These are phyloP conservation scores for Setipinna tenuifilis DNA, from an alignment of 2,797 vertebrate species.

Conservation along the genomic window DNA sequence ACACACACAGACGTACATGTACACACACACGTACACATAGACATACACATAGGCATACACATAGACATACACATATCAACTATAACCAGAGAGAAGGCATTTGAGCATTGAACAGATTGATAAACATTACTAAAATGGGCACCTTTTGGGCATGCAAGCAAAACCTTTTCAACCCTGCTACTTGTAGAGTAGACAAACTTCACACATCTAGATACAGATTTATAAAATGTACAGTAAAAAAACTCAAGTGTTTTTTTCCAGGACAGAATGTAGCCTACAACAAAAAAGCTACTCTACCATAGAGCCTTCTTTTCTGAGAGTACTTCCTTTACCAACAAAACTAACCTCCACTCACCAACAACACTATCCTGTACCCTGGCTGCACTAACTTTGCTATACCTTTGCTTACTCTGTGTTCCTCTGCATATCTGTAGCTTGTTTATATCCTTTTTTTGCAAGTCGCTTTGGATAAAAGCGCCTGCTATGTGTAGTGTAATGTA, in stretches of 20 bases:
- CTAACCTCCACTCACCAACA: too few relatives aligned
- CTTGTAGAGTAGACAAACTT: neutral
- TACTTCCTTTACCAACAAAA: too few relatives aligned
- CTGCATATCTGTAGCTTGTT: too few relatives aligned
- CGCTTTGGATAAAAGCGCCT: too few relatives aligned
- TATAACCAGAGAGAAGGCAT: neutral
- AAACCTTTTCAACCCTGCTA: neutral
- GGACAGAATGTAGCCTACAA: too few relatives aligned
- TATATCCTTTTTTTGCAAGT: too few relatives aligned
- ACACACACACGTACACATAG: neutral
- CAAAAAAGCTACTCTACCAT: neutral
- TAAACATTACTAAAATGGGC: neutral
- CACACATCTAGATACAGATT: neutral
- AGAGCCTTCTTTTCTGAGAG: too few relatives aligned
- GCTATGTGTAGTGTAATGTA: too few relatives aligned
- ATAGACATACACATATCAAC: neutral
- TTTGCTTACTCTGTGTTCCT: too few relatives aligned
- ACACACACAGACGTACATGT: neutral
- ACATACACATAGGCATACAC: neutral
- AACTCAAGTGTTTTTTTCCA: neutral
- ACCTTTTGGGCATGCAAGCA: neutral
- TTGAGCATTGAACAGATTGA: neutral
- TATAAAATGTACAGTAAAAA: neutral
- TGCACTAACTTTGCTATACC: too few relatives aligned
- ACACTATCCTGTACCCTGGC: too few relatives aligned